phyloP scores from a whole-genome alignment of 2,797 vertebrate species.

The Adelosebastes latens region DNA sequence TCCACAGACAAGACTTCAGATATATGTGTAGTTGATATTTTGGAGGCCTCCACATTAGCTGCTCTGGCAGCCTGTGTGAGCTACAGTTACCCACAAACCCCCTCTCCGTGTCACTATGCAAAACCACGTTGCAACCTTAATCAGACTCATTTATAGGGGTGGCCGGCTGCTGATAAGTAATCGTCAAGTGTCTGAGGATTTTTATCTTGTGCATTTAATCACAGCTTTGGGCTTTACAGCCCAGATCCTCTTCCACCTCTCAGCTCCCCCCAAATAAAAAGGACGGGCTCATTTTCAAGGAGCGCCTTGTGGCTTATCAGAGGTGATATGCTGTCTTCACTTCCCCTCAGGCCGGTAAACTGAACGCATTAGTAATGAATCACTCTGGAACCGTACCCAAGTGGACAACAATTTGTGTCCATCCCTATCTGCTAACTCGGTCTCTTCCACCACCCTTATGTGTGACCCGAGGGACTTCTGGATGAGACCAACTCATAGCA shows the following conservation, averaged over 20 bases:
- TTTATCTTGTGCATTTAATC: slow-evolving; percentile 68
- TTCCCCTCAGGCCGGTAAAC: slow-evolving; percentile 55
- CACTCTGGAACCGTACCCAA: slow-evolving; percentile 57
- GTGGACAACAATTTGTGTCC: slow-evolving; percentile 67
- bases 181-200: slow-evolving; percentile 55
- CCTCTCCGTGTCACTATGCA: neutral
- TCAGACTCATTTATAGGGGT: slow-evolving; percentile 46
- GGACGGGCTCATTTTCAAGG: slow-evolving; percentile 52
- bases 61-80: neutral
- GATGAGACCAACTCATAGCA: slow-evolving; percentile 9
- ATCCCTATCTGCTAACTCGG: slow-evolving; percentile 30
- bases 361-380: slow-evolving; percentile 63
- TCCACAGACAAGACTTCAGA: neutral
- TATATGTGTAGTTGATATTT: neutral
- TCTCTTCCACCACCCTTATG: slow-evolving; percentile 21
- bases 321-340: slow-evolving; percentile 60
- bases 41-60: neutral
- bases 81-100: neutral
- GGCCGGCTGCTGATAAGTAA: slow-evolving; percentile 46
- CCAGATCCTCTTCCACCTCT: slow-evolving; percentile 6
- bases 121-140: slow-evolving; percentile 18
- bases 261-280: slow-evolving; percentile 53
- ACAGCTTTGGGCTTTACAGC: slow-evolving; percentile 46
- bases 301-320: slow-evolving; percentile 57
- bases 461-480: slow-evolving; percentile 31